Evolutionary conservation across 2,888 invertebrate genomes (phyloP).

Genomic region (Lithophane ornitopus): DNA sequence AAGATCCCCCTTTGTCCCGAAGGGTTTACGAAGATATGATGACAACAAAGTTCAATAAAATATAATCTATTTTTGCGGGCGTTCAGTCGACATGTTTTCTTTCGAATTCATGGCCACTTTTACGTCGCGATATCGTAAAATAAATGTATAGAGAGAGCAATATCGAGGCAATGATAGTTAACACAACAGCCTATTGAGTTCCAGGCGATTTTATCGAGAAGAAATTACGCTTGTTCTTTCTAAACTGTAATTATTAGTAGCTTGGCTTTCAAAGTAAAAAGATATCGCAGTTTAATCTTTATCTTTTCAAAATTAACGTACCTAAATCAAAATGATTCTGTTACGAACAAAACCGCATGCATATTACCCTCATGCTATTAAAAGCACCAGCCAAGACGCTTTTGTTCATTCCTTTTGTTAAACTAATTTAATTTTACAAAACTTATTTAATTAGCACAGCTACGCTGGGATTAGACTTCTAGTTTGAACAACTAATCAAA

Average conservation of each 20-base stretch:
- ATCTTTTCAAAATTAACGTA: neutral
- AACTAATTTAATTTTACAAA: slow-evolving; percentile 56
- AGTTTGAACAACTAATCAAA: slow-evolving; percentile 59
- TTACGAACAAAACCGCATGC: slow-evolving; percentile 24
- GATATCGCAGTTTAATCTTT: neutral
- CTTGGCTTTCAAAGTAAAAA: neutral
- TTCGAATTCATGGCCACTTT: slow-evolving; percentile 64
- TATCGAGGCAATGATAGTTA: slow-evolving; percentile 46
- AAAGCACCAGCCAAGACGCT: slow-evolving; percentile 29
- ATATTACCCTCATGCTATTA: slow-evolving; percentile 33
- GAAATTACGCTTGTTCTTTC: slow-evolving; percentile 27
- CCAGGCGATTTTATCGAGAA: slow-evolving; percentile 9
- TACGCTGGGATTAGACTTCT: slow-evolving; percentile 39
- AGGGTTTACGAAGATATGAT: slow-evolving; percentile 77
- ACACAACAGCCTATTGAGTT: slow-evolving; percentile 44
- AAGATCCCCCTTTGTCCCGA: slow-evolving; percentile 74
- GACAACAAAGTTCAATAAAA: slow-evolving; percentile 81
- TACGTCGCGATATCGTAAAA: slow-evolving; percentile 56
- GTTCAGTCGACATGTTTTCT: slow-evolving; percentile 65
- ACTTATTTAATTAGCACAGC: slow-evolving; percentile 62
- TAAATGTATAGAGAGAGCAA: slow-evolving; percentile 45
- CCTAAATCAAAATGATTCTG: slow-evolving; percentile 35
- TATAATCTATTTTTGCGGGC: slow-evolving; percentile 76
- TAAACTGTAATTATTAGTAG: neutral
- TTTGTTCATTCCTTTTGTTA: slow-evolving; percentile 59